phyloP scores from a whole-genome alignment of 2,113 vertebrate genomes.

The Antechinus flavipes region DNA sequence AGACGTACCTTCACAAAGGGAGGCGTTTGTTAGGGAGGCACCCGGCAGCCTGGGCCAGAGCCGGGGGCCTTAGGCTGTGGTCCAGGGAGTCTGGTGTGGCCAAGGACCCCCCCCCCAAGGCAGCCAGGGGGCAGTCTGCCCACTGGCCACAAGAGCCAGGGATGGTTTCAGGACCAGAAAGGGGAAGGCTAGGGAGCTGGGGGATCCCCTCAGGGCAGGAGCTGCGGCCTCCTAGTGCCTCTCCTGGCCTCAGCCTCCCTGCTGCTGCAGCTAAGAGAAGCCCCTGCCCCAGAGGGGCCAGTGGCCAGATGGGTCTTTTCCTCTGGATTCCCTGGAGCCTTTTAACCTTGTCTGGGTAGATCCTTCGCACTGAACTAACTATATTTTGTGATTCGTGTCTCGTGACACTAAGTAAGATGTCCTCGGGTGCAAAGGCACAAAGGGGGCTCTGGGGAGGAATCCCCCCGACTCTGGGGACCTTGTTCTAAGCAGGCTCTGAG shows the following conservation, averaged over 20 bases:
- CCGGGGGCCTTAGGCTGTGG: neutral
- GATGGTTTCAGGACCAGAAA: neutral
- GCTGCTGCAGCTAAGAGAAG: too few relatives aligned
- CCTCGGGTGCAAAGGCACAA: too few relatives aligned
- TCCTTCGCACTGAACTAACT: neutral
- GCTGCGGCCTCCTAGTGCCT: too few relatives aligned
- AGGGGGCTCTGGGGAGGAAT: neutral
- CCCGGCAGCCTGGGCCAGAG: neutral
- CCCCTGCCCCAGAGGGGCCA: neutral
- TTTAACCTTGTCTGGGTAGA: neutral
- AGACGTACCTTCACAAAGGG: conserved; percentile 88
- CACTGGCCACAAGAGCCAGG: neutral
- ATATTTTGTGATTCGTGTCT: neutral
- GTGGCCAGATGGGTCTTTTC: fast-evolving
- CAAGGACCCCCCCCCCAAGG: neutral
- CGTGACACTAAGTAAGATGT: neutral
- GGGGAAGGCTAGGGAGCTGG: too few relatives aligned
- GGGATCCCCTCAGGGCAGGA: neutral
- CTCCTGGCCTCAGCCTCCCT: neutral
- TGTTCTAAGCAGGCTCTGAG: too few relatives aligned
- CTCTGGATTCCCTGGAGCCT: neutral
- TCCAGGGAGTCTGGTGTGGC: neutral
- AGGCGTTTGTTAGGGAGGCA: conserved; percentile 34
- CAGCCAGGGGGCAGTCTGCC: neutral
- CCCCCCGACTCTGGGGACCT: too few relatives aligned